These are phyloP conservation scores for Oeneis ivallda DNA, from an alignment of 2,888 invertebrate species.

Conservation along the genomic window DNA sequence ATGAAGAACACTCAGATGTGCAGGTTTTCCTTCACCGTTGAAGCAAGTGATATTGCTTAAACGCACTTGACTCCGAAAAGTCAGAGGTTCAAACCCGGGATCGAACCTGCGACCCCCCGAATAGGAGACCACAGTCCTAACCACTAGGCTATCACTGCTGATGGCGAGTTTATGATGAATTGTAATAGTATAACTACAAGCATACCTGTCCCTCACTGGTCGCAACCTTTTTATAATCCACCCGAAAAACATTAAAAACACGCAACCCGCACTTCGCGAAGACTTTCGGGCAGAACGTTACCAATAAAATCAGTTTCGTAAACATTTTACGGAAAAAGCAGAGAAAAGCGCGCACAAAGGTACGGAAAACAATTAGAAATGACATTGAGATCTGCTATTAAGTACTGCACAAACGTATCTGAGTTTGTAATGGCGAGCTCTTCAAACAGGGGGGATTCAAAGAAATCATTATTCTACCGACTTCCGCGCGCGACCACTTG, in stretches of 20 bases:
- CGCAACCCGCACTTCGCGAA: slow-evolving; percentile 15
- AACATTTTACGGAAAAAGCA: slow-evolving; percentile 32
- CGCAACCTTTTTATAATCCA: slow-evolving; percentile 5
- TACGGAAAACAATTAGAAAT: slow-evolving; percentile 76
- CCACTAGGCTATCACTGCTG: too few species aligned
- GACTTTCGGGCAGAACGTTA: slow-evolving; percentile 12
- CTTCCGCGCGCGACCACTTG: slow-evolving; percentile 78
- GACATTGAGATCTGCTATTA: slow-evolving; percentile 74
- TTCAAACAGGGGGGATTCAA: slow-evolving; percentile 76
- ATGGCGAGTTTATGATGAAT: too few species aligned
- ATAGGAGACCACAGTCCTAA: too few species aligned
- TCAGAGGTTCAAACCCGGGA: too few species aligned
- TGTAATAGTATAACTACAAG: too few species aligned
- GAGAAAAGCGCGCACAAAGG: slow-evolving; percentile 56
- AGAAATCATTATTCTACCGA: slow-evolving; percentile 81
- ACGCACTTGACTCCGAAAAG: too few species aligned
- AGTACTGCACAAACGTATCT: slow-evolving; percentile 76
- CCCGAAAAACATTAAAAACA: slow-evolving; percentile 7
- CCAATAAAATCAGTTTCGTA: slow-evolving; percentile 21
- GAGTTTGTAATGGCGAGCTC: slow-evolving; percentile 71
- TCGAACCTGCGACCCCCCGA: too few species aligned
- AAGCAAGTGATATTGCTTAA: too few species aligned
- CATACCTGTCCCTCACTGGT: slow-evolving; percentile 5
- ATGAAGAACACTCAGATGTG: too few species aligned
- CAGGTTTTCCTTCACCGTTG: too few species aligned